Evolutionary conservation across 2,888 invertebrate genomes (phyloP).

Genomic region (Zeuzera pyrina): DNA sequence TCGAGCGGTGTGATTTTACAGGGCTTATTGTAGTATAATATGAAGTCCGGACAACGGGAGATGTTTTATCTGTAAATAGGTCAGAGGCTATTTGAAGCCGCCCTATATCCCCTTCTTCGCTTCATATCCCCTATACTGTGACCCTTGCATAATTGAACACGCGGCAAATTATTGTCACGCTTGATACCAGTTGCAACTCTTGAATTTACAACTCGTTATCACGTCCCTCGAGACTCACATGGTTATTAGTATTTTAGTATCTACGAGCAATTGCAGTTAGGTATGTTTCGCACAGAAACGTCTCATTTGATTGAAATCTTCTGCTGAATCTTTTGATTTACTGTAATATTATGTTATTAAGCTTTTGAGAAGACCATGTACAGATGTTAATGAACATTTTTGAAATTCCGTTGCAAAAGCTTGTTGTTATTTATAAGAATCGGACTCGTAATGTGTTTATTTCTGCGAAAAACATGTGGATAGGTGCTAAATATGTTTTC

Average conservation of each 20-base stretch:
- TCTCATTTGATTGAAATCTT: no score
- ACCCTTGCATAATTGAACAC: constrained; percentile 67
- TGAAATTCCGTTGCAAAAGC: no score
- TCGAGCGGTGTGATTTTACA: constrained; percentile 2
- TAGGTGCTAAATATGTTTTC: no score
- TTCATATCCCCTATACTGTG: constrained; percentile 40
- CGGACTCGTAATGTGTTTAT: no score
- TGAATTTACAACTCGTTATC: constrained; percentile 22
- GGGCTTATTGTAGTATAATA: background rate
- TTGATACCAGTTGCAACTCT: constrained; percentile 38
- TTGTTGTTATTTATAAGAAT: no score
- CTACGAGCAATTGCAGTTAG: no score
- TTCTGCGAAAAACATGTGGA: no score
- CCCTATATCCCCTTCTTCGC: constrained; percentile 22
- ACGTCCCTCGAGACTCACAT: constrained; percentile 13
- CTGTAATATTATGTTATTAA: no score
- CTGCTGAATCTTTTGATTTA: no score
- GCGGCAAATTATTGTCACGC: constrained; percentile 64
- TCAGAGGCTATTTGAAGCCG: constrained; percentile 59
- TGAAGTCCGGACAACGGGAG: constrained; percentile 28
- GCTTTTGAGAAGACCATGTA: no score
- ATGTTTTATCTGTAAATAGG: constrained; percentile 60
- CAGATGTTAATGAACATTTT: no score
- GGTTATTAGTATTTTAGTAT: constrained; percentile 16
- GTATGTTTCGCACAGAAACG: no score